A percentile compares a stretch with the other conserved stretches of the same genome.
These are phyloP conservation scores for Lysandra coridon DNA, from an alignment of 2,888 invertebrate genomes.

Conservation along the genomic window DNA sequence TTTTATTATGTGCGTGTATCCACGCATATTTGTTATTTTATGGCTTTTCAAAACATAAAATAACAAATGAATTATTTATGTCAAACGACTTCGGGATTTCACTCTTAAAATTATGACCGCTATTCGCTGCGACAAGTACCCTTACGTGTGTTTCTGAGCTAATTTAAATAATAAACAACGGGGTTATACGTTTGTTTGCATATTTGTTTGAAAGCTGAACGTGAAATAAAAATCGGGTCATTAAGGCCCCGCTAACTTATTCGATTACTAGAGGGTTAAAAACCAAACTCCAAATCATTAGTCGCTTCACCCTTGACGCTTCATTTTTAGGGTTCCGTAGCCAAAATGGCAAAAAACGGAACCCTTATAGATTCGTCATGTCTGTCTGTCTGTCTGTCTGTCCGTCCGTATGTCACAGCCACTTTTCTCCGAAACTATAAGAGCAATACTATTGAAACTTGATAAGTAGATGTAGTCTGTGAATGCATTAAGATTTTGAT, in stretches of 20 bases:
- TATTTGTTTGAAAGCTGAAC: conserved; percentile 34
- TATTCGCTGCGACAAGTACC: not conserved
- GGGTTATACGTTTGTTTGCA: conserved; percentile 37
- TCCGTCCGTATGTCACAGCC: too few species aligned
- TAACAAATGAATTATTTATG: not conserved
- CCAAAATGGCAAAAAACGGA: too few species aligned
- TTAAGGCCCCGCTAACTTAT: conserved; percentile 8
- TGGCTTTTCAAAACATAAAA: too few species aligned
- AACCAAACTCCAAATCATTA: conserved; percentile 4
- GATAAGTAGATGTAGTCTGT: too few species aligned
- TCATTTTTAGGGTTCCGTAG: not conserved
- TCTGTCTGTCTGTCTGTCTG: too few species aligned
- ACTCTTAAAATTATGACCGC: not conserved
- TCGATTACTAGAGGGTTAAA: conserved; percentile 21
- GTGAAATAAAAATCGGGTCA: conserved; percentile 18
- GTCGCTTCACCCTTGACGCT: not conserved
- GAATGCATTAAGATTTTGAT: too few species aligned
- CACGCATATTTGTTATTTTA: too few species aligned
- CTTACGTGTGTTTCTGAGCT: conserved; percentile 34
- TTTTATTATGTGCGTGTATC: too few species aligned
- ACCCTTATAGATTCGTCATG: too few species aligned
- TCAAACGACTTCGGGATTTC: not conserved
- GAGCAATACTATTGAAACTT: too few species aligned
- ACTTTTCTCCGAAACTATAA: too few species aligned
- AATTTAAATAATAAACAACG: conserved; percentile 44